Base-by-base conservation (phyloP, 2,888 invertebrate genomes). In the Dione juno region DNA sequence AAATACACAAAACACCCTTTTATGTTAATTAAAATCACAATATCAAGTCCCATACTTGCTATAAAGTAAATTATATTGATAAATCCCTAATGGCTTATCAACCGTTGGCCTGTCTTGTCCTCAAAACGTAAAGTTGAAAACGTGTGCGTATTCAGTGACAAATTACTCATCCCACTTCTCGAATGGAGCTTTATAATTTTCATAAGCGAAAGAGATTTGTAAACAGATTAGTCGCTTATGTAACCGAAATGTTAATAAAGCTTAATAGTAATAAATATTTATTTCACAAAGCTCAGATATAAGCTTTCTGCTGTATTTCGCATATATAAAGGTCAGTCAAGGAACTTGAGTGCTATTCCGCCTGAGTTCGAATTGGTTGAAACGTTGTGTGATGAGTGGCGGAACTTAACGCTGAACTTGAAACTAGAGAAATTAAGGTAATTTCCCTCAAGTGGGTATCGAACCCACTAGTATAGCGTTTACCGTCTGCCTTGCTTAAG, bases 61-160 rank as follows among this genome's bases (percentile, higher is more conserved):
- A 63, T 64, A 58, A 65, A 68, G 66, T 74, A 77, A 81, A 81
- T 82, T 78, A 78, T 77, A 74, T 78, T 77, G 76, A 75, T 76
- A 76, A 79, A 77, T 77, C 78, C 76, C 71, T 77, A 77, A 80
- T 78, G 79, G 77, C 80, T 81, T 81, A 81, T 75, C 74, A 74
- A 74, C 77, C 77, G 80, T 77, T 76, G 74, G 70, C 74, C n/a
- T 76, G 77, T 77, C 77, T 75, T 77, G 57, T 57, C 37, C 57
- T 76, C 74, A 70, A 71, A 74, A 74, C 61, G 70, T 66, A 59
- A 73, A 74, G 68, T 72, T 73, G 58, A 21, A 50, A 69, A 67
- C 74, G 69, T 74, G 69, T 69, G 68, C 67, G 40, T 72, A 70
- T 73, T 75, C 71, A 69, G 70, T 75, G 75, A 72, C 74, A 77